Base-by-base conservation (phyloP, 2,797 vertebrate genomes). In the Heterohyrax brucei region DNA sequence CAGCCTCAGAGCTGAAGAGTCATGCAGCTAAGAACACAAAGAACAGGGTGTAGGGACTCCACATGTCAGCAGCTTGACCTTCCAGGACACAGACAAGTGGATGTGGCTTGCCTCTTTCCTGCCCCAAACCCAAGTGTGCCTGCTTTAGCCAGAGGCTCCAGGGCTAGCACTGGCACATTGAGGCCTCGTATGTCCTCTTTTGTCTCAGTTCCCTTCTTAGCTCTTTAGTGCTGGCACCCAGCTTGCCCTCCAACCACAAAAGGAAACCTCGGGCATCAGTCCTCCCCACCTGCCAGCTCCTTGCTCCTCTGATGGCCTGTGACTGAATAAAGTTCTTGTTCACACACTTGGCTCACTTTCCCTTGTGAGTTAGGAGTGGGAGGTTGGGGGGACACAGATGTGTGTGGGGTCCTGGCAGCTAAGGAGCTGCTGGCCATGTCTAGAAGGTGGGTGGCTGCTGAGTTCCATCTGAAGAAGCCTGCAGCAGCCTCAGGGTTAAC, bases 321-420 rank as follows among this genome's bases (percentile, higher is more conserved):
- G 50, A 66, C 77, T 26, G 7, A 97, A 95, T 97, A 97, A 96
- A 96, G 81, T 50, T 77, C 61, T 79, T 10, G 39, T 59, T n/a
- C 13, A 0, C 18, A 39, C 72, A 21, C 30, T 44, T 66, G 33
- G 10, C 21, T 66, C 68, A 10, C 77, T 83, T 62, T n/a, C 72
- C n/a, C 61, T 21, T 21, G 1, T 30, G 87, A 64, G 18, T 91
- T 56, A 87, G 48, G 18, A n/a, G 21, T 56, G 68, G 68, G 19
- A 30, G 2, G 39, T 39, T 39, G 39, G 7, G 10, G 33, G 33
- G 56, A 10, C 26, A 39, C 80, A 18, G 18, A n/a, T 39, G 24
- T 85, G 39, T 46, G 64, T 59, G n/a, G 79, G n/a, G 46, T 24
- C 10, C 24, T 10, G 7, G 61, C 59, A 39, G 9, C 75, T 2